Conservation (phyloP, 1,140 invertebrate genomes). For the Apis florea region DNA sequence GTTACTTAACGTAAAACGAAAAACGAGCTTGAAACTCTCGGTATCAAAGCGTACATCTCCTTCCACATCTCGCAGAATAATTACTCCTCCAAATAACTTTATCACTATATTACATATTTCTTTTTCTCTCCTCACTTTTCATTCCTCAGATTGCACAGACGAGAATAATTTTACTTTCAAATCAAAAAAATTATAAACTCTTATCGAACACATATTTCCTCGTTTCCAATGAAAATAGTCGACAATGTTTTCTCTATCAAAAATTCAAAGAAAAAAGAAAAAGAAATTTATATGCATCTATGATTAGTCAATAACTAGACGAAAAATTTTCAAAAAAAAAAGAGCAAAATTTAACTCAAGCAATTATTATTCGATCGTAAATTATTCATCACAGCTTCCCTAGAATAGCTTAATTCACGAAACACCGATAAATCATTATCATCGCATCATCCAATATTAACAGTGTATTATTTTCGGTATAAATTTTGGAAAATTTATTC, state of each 20-base stretch:
- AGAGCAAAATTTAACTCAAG: not conserved
- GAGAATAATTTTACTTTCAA: not conserved
- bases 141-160: not conserved
- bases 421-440: constrained; percentile 24
- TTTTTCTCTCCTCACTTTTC: not conserved
- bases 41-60: not conserved
- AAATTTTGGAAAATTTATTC: constrained; percentile 18
- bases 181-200: no score
- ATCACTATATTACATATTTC: not conserved
- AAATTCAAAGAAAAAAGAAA: not conserved
- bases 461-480: constrained; percentile 10
- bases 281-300: not conserved
- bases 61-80: not conserved
- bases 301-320: not conserved
- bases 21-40: not conserved
- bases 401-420: constrained; percentile 12
- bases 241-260: accelerated
- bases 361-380: not conserved
- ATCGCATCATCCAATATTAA: constrained; percentile 31
- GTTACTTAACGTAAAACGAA: not conserved
- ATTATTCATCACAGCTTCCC: not conserved
- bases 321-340: not conserved
- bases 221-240: not conserved
- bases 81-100: not conserved
- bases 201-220: no score